Evolutionary conservation across 1,140 invertebrate genomes (phyloP), one percentile per base, ranked within the genome.

Genomic region (Zaprionus gabonicus): DNA sequence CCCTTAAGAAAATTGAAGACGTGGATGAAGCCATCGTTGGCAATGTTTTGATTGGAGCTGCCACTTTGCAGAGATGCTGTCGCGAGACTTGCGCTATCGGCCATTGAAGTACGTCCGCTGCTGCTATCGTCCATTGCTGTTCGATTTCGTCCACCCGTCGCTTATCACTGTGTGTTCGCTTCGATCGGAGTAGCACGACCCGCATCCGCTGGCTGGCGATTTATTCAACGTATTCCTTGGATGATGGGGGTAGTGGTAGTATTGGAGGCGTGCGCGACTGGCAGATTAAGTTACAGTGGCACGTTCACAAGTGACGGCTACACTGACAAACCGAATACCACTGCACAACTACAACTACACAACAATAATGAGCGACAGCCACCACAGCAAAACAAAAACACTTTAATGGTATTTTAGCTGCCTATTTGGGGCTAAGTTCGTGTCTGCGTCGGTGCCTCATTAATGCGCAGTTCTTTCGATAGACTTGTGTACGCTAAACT

Each of bases 91-190:
- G 79, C 69, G 71, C 76, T 85, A 28, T 86, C 82, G 44, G 75
- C 82, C 49, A 86, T 20, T 53, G 82, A 85, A 9, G 82, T 79
- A 23, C 76, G 82, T 15, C 82, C 82, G 49, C 82, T 85, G 76
- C 82, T 85, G 80, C 69, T 80, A 55, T 86, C 82, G 63, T 86
- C 82, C 82, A 86, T 82, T 28, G 53, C 28, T 23, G 28, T 4
- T 44, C 46, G 10, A 51, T 13, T 25, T 58, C 12, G 25, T n/a
- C 6, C 34, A 34, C 23, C 27, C 12, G 1, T 23, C n/a, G 17
- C 13, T 56, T 56, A 56, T 51, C 46, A 51, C 17, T 23, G 12
- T 51, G 10, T 51, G 4, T 7, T 51, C 4, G 20, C 20, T 51
- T 51, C 20, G 12, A 25, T 25, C 20, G 20, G 20, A 51, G 46